Conservation (phyloP, 1,140 invertebrate genomes). For the Antheraea pernyi region DNA sequence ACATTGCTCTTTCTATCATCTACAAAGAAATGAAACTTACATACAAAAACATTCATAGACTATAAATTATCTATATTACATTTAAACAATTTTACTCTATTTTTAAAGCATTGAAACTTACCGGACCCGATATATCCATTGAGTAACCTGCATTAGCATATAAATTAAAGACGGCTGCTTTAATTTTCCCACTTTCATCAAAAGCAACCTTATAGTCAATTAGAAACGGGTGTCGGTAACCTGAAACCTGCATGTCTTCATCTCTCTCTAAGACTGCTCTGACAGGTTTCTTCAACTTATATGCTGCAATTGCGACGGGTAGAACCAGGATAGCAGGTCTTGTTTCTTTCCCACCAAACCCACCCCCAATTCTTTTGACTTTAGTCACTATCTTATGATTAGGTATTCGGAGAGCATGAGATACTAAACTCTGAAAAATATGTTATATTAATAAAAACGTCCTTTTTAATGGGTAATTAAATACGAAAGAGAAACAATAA, state of each 20-base stretch:
- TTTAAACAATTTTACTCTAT: background rate
- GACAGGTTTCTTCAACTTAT: constrained; percentile 83
- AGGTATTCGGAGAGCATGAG: constrained; percentile 82
- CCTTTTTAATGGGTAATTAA: too few species aligned
- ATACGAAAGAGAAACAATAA: too few species aligned
- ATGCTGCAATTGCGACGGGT: constrained; percentile 80
- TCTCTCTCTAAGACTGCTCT: constrained; percentile 89
- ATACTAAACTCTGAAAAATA: constrained; percentile 74
- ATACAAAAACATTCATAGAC: background rate
- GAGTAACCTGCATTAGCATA: constrained; percentile 87
- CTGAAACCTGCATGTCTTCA: constrained; percentile 90
- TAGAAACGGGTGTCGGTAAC: constrained; percentile 88
- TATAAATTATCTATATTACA: background rate
- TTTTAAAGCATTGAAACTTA: constrained; percentile 59
- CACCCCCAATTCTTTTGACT: constrained; percentile 90
- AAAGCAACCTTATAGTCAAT: constrained; percentile 89
- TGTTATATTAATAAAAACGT: background rate
- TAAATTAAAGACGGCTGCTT: constrained; percentile 81
- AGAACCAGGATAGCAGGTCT: constrained; percentile 76
- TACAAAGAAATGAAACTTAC: constrained; percentile 40
- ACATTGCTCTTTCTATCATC: constrained; percentile 82
- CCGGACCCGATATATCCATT: constrained; percentile 84
- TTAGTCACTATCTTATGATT: constrained; percentile 84
- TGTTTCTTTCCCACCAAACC: constrained; percentile 93
- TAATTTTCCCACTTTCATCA: constrained; percentile 81